These are phyloP conservation scores for Neoitamus cyanurus DNA, from an alignment of 2,888 invertebrate species.

Conservation along the genomic window DNA sequence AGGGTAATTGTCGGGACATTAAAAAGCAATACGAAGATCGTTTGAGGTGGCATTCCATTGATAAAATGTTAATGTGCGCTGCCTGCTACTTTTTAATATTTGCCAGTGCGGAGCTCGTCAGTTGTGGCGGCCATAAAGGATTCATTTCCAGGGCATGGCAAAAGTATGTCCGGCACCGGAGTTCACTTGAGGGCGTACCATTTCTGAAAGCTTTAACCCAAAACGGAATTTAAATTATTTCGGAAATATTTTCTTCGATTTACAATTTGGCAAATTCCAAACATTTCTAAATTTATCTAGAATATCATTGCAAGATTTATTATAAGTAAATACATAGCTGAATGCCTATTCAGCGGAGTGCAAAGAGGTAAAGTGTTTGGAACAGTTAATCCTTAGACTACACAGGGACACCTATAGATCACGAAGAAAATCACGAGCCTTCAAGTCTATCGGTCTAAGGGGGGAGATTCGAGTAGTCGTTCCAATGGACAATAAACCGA, in stretches of 20 bases:
- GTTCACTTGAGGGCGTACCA: neutral
- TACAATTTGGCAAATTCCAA: neutral
- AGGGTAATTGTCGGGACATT: slow-evolving; percentile 41
- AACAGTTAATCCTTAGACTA: too few species aligned
- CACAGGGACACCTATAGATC: too few species aligned
- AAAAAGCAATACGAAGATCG: slow-evolving; percentile 37
- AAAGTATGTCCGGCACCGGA: neutral
- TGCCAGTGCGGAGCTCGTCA: neutral
- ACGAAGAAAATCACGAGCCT: too few species aligned
- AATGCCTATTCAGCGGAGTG: too few species aligned
- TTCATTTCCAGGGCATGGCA: neutral
- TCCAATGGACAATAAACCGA: too few species aligned
- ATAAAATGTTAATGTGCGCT: slow-evolving; percentile 37
- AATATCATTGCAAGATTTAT: too few species aligned
- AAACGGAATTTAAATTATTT: neutral
- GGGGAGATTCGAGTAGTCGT: too few species aligned
- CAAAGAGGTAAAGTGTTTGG: too few species aligned
- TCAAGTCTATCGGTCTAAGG: too few species aligned
- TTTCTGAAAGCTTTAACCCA: neutral
- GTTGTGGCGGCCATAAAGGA: neutral
- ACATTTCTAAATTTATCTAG: neutral
- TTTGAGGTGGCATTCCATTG: slow-evolving; percentile 35
- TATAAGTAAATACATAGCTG: too few species aligned
- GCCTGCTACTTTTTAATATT: slow-evolving; percentile 10
- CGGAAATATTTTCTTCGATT: too few species aligned